These are phyloP conservation scores for Aculops lycopersici DNA, from an alignment of 1,140 invertebrate species.

Conservation along the genomic window DNA sequence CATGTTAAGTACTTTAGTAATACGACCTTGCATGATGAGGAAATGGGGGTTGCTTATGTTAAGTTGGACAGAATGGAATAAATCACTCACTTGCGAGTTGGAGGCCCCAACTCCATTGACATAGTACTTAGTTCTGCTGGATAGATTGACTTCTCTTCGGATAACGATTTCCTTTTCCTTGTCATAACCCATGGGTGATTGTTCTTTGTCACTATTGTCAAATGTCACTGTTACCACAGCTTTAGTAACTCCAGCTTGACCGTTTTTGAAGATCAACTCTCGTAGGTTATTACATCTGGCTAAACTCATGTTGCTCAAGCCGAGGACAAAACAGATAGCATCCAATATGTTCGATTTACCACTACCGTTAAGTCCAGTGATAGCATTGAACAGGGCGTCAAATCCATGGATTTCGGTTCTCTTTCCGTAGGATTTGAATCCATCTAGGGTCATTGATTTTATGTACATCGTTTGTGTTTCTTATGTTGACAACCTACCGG, in stretches of 20 bases:
- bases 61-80: conserved; percentile 80
- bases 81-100: conserved; percentile 58
- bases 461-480: conserved; percentile 79
- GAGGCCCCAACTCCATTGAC: conserved; percentile 72
- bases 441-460: conserved; percentile 71
- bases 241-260: conserved; percentile 76
- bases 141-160: conserved; percentile 33
- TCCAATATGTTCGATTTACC: conserved; percentile 97
- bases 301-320: conserved; percentile 67
- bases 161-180: conserved; percentile 67
- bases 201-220: conserved; percentile 51
- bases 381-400: conserved; percentile 82
- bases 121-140: conserved; percentile 49
- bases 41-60: conserved; percentile 99
- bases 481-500: too few species aligned
- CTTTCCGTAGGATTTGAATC: conserved; percentile 90
- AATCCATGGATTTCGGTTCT: conserved; percentile 72
- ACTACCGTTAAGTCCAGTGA: conserved; percentile 87
- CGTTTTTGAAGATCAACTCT: conserved; percentile 87
- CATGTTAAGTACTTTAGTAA: conserved; percentile 97
- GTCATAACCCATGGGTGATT: conserved; percentile 70
- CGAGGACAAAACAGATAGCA: conserved; percentile 85
- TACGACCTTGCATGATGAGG: conserved; percentile 96
- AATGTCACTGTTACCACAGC: conserved; percentile 84
- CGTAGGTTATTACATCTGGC: conserved; percentile 38